A percentile compares a stretch with the other conserved stretches of the same genome.
Conservation (phyloP, 2,888 invertebrate genomes). For the Thysanoteuthis rhombus region DNA sequence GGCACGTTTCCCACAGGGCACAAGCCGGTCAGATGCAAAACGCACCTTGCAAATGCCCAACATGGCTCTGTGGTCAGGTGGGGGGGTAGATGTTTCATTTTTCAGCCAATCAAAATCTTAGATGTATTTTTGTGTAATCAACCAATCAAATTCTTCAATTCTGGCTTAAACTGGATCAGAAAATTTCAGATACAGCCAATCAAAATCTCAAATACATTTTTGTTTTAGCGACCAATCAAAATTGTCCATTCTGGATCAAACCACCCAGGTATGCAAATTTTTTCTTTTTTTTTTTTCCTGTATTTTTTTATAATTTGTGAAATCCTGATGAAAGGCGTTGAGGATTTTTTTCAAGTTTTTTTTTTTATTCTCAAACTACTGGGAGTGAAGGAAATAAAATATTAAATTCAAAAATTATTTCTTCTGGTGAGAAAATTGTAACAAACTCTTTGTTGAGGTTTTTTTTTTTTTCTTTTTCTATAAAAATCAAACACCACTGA, state of each 20-base stretch:
- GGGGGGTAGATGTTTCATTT: not conserved
- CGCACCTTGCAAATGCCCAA: not conserved
- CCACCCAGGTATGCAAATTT: not conserved
- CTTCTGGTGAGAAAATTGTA: not conserved
- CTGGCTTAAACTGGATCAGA: not conserved
- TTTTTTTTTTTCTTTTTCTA: not conserved
- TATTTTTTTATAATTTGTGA: not conserved
- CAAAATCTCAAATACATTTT: not conserved
- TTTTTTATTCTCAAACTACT: not conserved
- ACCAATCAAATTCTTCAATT: not conserved
- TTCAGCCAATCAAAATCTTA: not conserved
- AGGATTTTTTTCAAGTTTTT: not conserved
- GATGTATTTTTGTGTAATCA: not conserved
- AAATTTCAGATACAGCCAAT: conserved; percentile 12
- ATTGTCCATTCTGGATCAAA: not conserved
- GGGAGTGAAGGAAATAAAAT: not conserved
- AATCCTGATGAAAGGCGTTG: not conserved
- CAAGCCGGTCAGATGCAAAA: not conserved
- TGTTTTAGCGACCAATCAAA: not conserved
- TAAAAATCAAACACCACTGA: not conserved
- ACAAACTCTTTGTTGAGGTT: not conserved
- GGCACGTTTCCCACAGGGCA: not conserved
- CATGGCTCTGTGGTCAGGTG: not conserved
- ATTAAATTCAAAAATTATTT: not conserved
- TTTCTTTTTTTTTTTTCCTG: not conserved